phyloP scores from a whole-genome alignment of 1,140 invertebrate species.

The Drosophila bocki region DNA sequence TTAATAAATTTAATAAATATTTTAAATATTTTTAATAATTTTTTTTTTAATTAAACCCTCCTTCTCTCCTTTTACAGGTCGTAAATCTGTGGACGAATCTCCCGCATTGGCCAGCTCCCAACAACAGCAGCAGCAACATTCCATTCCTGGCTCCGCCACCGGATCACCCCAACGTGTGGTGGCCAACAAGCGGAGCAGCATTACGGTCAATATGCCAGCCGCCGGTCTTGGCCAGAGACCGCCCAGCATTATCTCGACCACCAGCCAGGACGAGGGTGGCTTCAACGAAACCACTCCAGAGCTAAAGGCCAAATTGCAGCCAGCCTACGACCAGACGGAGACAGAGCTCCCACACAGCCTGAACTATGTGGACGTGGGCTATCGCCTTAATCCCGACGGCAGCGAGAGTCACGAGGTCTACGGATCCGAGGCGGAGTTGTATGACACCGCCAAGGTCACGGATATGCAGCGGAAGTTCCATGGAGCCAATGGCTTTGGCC shows the following conservation, averaged over 20 bases:
- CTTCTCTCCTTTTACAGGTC: conserved; percentile 38
- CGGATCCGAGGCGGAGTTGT: conserved; percentile 77
- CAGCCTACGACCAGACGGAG: conserved; percentile 63
- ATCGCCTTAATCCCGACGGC: conserved; percentile 84
- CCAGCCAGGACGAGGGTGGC: conserved; percentile 88
- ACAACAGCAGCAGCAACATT: conserved; percentile 64
- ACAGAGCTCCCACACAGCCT: conserved; percentile 60
- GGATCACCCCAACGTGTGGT: conserved; percentile 69
- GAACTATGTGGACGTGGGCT: conserved; percentile 84
- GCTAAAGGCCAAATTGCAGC: conserved; percentile 87
- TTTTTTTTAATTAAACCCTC: neutral
- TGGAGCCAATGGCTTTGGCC: conserved; percentile 75
- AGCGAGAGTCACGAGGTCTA: conserved; percentile 80
- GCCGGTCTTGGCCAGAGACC: conserved; percentile 87
- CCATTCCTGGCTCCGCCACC: conserved; percentile 38
- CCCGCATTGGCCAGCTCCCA: conserved; percentile 23
- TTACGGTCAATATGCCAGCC: conserved; percentile 87
- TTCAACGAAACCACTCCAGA: conserved; percentile 89
- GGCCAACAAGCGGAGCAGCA: conserved; percentile 83
- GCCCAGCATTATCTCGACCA: conserved; percentile 86
- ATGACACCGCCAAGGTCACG: conserved; percentile 74
- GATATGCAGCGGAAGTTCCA: conserved; percentile 82
- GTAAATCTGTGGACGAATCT: conserved; percentile 67
- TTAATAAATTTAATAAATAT: neutral
- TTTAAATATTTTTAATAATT: no score